These are phyloP conservation scores for Cydia splendana DNA, from an alignment of 1,140 invertebrate genomes.

Conservation along the genomic window DNA sequence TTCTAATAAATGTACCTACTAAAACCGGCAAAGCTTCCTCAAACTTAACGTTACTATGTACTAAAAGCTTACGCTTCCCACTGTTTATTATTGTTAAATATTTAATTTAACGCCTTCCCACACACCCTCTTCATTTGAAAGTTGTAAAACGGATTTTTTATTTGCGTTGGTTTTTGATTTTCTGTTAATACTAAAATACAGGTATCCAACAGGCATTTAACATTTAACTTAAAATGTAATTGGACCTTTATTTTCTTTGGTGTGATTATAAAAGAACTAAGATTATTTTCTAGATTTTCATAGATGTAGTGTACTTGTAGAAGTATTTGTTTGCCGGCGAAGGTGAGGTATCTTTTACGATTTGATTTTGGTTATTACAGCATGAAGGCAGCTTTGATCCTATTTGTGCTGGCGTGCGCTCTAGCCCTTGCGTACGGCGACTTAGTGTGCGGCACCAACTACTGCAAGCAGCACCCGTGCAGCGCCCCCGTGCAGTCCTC, in stretches of 20 bases:
- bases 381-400: conserved; percentile 59
- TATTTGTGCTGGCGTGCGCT: conserved; percentile 57
- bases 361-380: conserved; percentile 43
- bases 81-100: background rate
- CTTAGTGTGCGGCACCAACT: conserved; percentile 66
- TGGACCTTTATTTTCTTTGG: too few relatives aligned
- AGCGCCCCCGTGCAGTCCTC: conserved; percentile 40
- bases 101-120: background rate
- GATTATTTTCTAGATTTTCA: too few relatives aligned
- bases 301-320: too few relatives aligned
- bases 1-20: background rate
- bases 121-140: background rate
- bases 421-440: conserved; percentile 59
- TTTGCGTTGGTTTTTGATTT: background rate
- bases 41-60: too few relatives aligned
- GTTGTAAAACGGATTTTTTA: background rate
- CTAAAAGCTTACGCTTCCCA: background rate
- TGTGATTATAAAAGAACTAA: too few relatives aligned
- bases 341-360: too few relatives aligned
- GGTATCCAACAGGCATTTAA: background rate
- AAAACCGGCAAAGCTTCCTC: background rate
- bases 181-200: background rate
- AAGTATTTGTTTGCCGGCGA: too few relatives aligned
- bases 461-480: conserved; percentile 69
- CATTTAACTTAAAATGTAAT: background rate